These are phyloP conservation scores for Seriola dumerili DNA, from an alignment of 2,113 vertebrate species.

Conservation along the genomic window DNA sequence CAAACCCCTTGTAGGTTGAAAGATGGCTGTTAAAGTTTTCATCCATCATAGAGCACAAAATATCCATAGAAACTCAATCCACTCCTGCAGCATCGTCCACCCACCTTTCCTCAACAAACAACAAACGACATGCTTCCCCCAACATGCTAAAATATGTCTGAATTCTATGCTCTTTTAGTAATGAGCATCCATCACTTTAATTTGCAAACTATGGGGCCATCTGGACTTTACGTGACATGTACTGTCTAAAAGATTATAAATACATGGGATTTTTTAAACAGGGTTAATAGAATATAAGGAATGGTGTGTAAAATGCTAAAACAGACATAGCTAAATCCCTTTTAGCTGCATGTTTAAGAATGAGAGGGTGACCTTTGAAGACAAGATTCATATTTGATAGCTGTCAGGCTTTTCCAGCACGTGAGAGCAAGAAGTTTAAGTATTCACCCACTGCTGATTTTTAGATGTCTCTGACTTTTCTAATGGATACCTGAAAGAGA, in stretches of 20 bases:
- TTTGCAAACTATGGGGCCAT: not conserved
- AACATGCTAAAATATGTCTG: not conserved
- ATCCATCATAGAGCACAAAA: not conserved
- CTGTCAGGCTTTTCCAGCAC: not conserved
- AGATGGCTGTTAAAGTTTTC: not conserved
- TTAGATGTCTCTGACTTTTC: constrained; percentile 5
- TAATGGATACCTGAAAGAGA: not conserved
- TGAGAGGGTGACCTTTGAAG: not conserved
- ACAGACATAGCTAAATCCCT: not conserved
- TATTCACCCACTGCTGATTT: constrained; percentile 28
- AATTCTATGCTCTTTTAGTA: not conserved
- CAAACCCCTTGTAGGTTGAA: too few species aligned
- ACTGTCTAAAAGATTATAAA: not conserved
- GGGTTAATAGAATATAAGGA: not conserved
- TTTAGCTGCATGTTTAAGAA: not conserved
- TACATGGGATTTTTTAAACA: too few species aligned
- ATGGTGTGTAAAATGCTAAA: not conserved
- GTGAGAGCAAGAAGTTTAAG: not conserved
- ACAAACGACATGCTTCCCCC: too few species aligned
- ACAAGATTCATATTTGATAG: not conserved
- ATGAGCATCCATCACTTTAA: not conserved
- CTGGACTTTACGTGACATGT: not conserved
- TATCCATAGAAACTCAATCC: not conserved
- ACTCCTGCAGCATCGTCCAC: too few species aligned
- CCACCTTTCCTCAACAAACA: too few species aligned